Percentiles rank a stretch among this genome's conserved stretches.
Conservation (phyloP, 2,113 vertebrate genomes). For the Grammomys dolichurus region DNA sequence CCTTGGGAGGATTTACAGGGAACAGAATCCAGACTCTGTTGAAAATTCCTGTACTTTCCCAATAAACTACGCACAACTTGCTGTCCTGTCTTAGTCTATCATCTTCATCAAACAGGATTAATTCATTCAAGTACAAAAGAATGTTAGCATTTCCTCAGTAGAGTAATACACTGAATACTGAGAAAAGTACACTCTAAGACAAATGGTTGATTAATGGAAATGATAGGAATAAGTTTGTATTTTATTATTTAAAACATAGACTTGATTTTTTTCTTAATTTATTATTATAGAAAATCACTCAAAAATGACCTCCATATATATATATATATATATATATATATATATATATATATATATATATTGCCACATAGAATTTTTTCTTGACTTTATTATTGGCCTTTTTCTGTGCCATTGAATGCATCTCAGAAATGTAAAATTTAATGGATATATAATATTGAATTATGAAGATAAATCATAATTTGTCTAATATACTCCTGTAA, state of each 20-base stretch:
- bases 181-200: neutral
- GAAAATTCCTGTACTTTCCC: constrained; percentile 33
- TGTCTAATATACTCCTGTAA: constrained; percentile 32
- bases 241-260: constrained; percentile 60
- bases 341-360: constrained; percentile 8
- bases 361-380: neutral
- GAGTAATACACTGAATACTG: neutral
- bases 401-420: neutral
- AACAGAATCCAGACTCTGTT: neutral
- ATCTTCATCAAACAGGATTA: constrained; percentile 31
- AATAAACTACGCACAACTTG: constrained; percentile 11
- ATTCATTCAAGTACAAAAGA: constrained; percentile 42
- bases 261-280: constrained; percentile 41
- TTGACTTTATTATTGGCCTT: constrained; percentile 43
- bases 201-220: constrained; percentile 33
- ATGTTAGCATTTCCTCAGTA: constrained; percentile 56
- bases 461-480: constrained; percentile 47
- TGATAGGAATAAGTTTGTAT: constrained; percentile 47
- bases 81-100: neutral
- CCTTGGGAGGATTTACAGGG: neutral
- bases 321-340: constrained; percentile 46
- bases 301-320: constrained; percentile 39
- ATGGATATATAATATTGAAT: constrained; percentile 6
- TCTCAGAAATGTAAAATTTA: constrained; percentile 48
- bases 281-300: constrained; percentile 36